Base-by-base conservation (phyloP, 2,888 invertebrate species). In the Alentia gelatinosa region DNA sequence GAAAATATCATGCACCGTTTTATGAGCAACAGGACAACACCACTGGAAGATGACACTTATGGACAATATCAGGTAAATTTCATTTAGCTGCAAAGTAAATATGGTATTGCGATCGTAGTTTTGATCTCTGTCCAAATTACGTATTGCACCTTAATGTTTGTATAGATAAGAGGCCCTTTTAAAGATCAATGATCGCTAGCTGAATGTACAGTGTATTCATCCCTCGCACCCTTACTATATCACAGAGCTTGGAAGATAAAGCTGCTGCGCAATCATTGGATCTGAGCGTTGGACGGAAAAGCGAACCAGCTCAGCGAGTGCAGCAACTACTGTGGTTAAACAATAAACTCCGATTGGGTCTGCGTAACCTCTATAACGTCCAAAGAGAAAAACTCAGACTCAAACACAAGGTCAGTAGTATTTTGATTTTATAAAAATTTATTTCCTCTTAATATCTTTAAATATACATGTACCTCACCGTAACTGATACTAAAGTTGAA, bases 261-360 rank as follows among this genome's bases (percentile, higher is more conserved):
- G 86, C 86, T 1, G 86, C 86, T n/a, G 30, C 47, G 1, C 47
- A 86, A 26, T 42, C 47, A 1, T 33, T 86, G 47, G 63, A 63
- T 39, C 63, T 63, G 9, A 68, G 89, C 47, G 30, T 86, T 42
- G 86, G 39, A 0, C 33, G 68, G n/a, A 23, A 39, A 35, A 84
- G 79, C 15, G 90, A 91, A n/a, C 90, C 91, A n/a, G 37, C 92
- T 42, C 92, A 93, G 88, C 94, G 93, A 74, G 93, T 95, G 0
- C 93, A 94, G 90, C 94, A 94, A 56, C 92, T 95, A 42, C 93
- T 95, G 63, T 93, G 94, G 91, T 90, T 95, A 30, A 95, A 95
- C 94, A 95, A 95, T 89, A 95, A 95, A 93, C 93, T 96, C 33
- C 92, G 93, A 50, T 89, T 94, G 68, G 94, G 93, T 91, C 93